Evolutionary conservation across 2,113 vertebrate genomes (phyloP).

Genomic region (Xiphias gladius): DNA sequence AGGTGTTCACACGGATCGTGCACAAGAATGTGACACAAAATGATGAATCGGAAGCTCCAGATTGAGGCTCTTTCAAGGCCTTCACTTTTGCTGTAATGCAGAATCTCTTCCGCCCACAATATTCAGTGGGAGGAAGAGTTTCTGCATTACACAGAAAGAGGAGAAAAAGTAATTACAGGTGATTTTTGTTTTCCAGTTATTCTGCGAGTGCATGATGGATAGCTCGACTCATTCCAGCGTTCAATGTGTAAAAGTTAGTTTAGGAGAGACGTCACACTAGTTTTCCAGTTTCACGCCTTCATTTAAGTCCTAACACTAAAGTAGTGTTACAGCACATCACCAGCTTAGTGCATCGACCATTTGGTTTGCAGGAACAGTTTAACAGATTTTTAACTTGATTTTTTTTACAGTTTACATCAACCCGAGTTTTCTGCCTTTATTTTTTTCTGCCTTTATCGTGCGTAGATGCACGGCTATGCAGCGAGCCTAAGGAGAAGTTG

Average conservation of each 20-base stretch:
- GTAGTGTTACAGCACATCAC: neutral
- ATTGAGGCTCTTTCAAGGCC: slow-evolving; percentile 12
- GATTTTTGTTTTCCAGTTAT: slow-evolving; percentile 41
- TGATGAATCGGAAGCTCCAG: slow-evolving; percentile 60
- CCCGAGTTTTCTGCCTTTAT: neutral
- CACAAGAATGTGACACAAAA: slow-evolving; percentile 73
- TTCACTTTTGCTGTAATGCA: slow-evolving; percentile 44
- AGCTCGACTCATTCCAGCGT: slow-evolving; percentile 50
- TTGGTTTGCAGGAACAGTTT: neutral
- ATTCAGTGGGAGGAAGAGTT: slow-evolving; percentile 18
- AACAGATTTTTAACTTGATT: neutral
- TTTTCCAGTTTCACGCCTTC: slow-evolving; percentile 46
- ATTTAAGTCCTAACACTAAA: slow-evolving; percentile 10
- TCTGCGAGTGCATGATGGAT: slow-evolving; percentile 28
- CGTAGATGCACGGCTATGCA: neutral
- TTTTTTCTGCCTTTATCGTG: neutral
- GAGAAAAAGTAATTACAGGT: slow-evolving; percentile 2
- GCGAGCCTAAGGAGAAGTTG: neutral
- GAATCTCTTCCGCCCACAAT: slow-evolving; percentile 22
- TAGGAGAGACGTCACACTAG: neutral
- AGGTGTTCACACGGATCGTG: slow-evolving; percentile 68
- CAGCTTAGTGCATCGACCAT: neutral
- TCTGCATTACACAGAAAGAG: slow-evolving; percentile 1
- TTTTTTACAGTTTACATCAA: neutral
- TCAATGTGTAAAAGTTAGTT: slow-evolving; percentile 26